Evolutionary conservation across 1,140 invertebrate species (phyloP), one percentile per base, ranked within the genome.

Genomic region (Drosophila aff.): DNA sequence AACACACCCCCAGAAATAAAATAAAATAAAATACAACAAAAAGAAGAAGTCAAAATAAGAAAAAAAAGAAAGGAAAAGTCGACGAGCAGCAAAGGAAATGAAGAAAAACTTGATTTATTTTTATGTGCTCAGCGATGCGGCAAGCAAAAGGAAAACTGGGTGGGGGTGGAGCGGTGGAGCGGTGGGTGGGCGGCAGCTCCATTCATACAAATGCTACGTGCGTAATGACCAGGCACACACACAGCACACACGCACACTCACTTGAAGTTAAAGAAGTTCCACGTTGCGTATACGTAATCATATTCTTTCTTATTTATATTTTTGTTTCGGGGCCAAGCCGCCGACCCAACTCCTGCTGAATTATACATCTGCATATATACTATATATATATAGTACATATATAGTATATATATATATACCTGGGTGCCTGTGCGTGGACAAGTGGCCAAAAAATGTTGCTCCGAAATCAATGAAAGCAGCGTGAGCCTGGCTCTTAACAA

Each of bases 91-190:
- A 89, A 79, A 89, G 81, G 84, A 87, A 87, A 87, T 87, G 81
- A 89, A 89, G 84, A 87, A 87, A 87, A 87, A 87, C 84, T 87
- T 87, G 84, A 87, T 89, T 87, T 87, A 87, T 87, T 87, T 87
- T 87, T 87, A 87, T 87, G 84, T 87, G 84, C 84, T 75, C 84
- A 83, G 67, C 84, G 77, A 77, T 78, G 82, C 80, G 84, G 68
- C 63, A 71, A 62, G 58, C 43, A 43, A 46, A n/a, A 15, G 13
- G 28, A 43, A 13, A 41, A 23, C 21, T 31, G 28, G 26, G 0
- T 21, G 26, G 26, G 31, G 10, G 13, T 4, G 11, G 11, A n/a
- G 23, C 23, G 2, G 23, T 23, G 23, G 23, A 23, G 23, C 23
- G 23, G 23, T 23, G 23, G 53, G 18, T 21, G 31, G 43, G 16